Evolutionary conservation across 2,113 vertebrate species (phyloP).

Genomic region (Lepus timidus): DNA sequence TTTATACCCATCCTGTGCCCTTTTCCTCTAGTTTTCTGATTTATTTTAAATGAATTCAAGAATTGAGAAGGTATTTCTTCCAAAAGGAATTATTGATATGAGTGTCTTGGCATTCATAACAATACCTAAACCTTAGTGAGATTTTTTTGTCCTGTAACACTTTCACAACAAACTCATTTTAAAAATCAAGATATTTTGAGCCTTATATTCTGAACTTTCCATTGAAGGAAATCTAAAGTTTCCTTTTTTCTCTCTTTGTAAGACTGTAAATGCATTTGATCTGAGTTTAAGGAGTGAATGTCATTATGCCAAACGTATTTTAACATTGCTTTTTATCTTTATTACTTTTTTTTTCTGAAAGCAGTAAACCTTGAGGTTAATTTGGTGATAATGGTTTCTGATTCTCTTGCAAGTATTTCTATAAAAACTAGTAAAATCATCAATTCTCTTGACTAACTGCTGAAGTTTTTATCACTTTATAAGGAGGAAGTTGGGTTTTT

Average conservation of each 20-base stretch:
- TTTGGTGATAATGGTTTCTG: slow-evolving; percentile 25
- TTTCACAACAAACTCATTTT: slow-evolving; percentile 31
- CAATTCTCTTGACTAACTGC: slow-evolving; percentile 54
- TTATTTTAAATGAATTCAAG: slow-evolving; percentile 41
- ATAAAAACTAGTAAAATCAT: slow-evolving; percentile 47
- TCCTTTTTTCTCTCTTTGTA: background rate
- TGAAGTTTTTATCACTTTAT: slow-evolving; percentile 70
- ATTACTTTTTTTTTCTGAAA: slow-evolving; percentile 57
- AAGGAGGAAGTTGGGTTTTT: slow-evolving; percentile 83
- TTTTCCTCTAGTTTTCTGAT: background rate
- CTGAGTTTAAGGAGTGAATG: background rate
- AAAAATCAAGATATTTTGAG: slow-evolving; percentile 21
- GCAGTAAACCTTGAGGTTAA: slow-evolving; percentile 23
- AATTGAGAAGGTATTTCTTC: slow-evolving; percentile 59
- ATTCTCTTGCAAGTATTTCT: slow-evolving; percentile 67
- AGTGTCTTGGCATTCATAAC: slow-evolving; percentile 35
- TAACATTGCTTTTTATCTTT: slow-evolving; percentile 58
- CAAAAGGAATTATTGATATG: background rate
- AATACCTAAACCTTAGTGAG: slow-evolving; percentile 15
- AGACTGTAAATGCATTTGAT: slow-evolving; percentile 32
- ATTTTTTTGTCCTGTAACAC: background rate
- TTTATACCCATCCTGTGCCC: background rate
- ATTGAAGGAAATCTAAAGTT: slow-evolving; percentile 31
- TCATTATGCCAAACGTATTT: slow-evolving; percentile 28
- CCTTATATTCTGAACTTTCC: slow-evolving; percentile 52